Base-by-base conservation (phyloP, 2,797 vertebrate genomes). In the Spea hammondii region DNA sequence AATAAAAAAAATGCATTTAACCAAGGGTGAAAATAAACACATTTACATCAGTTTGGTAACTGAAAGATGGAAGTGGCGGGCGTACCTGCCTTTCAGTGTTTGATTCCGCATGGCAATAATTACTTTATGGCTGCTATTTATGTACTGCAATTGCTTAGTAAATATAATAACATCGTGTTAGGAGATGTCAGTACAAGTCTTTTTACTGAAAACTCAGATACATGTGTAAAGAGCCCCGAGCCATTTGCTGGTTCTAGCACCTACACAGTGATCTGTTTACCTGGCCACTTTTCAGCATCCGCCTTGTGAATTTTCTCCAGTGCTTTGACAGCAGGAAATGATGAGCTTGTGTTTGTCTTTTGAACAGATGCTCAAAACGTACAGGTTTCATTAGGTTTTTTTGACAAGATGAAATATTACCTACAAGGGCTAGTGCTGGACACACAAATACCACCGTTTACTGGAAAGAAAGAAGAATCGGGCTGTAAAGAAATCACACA, bases 371-470 rank as follows among this genome's bases (percentile, higher is more conserved):
- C 55, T 81, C 57, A 82, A 74, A 69, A 77, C 12, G 74, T 64
- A 17, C 9, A 80, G 49, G 83, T 80, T 83, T 80, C 70, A 51
- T 75, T 71, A 74, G 32, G 6, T 70, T 77, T 44, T 32, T 68
- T 84, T 78, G 62, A 83, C 48, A 78, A 73, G 83, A 77, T 76
- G 65, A 78, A 85, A 76, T 78, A 49, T 73, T 78, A 70, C 51
- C 57, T 64, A 70, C 65, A 77, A 50, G 47, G 55, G 48, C 76
- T 83, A 47, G 17, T 60, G 17, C 65, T 14, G 12, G 45, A 70
- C 65, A 46, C 50, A 64, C 48, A 81, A 77, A 48, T 65, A 44
- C 53, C 62, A 53, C 69, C 14, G 48, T 65, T 64, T 82, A 70
- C 74, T 68, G 65, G 54, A 73, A 13, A 65, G 67, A 64, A 65